A percentile compares a stretch with the other conserved stretches of the same genome.
Evolutionary conservation across 2,888 invertebrate genomes (phyloP).

Genomic region (Trichogramma dendrolimi): DNA sequence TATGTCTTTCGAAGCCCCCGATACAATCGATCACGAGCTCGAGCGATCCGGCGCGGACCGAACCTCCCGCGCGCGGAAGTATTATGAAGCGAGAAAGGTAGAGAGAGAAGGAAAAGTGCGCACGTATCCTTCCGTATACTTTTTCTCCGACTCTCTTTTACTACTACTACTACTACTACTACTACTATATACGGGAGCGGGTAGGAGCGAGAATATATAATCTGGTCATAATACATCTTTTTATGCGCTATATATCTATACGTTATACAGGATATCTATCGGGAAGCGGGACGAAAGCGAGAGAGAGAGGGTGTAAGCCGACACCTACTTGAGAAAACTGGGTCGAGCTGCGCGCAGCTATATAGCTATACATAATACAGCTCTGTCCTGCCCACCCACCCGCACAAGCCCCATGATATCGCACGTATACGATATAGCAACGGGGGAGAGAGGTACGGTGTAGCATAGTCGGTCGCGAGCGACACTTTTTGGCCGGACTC

Average conservation of each 20-base stretch:
- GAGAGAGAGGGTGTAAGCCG: constrained; percentile 25
- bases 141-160: neutral
- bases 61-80: too few relatives aligned
- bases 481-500: constrained; percentile 29
- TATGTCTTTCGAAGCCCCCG: too few relatives aligned
- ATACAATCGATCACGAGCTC: too few relatives aligned
- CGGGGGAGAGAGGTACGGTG: too few relatives aligned
- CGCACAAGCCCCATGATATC: constrained; percentile 26
- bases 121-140: neutral
- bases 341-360: constrained; percentile 7
- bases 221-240: constrained; percentile 16
- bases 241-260: constrained; percentile 2
- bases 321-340: constrained; percentile 35
- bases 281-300: too few relatives aligned
- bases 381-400: too few relatives aligned
- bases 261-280: neutral
- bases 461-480: neutral
- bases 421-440: neutral
- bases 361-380: too few relatives aligned
- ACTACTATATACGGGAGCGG: too few relatives aligned
- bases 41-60: too few relatives aligned
- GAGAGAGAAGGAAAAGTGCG: neutral
- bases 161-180: neutral
- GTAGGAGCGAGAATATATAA: neutral
- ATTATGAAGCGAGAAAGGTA: too few relatives aligned